Conservation (phyloP, 2,797 vertebrate species). For the Rhabdophis nuchalis region DNA sequence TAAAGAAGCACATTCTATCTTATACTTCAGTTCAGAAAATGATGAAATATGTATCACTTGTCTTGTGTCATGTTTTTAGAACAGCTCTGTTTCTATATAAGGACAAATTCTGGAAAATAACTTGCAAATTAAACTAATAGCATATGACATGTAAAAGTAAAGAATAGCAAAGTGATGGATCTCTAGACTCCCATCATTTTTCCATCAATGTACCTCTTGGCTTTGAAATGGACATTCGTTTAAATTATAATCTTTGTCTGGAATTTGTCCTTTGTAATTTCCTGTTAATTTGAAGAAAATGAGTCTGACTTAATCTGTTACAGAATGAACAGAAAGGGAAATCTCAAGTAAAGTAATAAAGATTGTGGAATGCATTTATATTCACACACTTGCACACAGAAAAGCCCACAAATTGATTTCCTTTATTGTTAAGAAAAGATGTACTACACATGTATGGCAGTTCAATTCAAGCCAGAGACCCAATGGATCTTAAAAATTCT, state of each 20-base stretch:
- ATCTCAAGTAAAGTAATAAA: neutral
- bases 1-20: neutral
- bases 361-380: neutral
- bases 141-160: neutral
- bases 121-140: neutral
- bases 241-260: neutral
- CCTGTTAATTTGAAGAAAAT: neutral
- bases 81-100: neutral
- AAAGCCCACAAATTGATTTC: neutral
- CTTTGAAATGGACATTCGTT: neutral
- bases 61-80: neutral
- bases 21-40: neutral
- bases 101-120: neutral
- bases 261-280: neutral
- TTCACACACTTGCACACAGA: neutral
- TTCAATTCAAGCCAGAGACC: neutral
- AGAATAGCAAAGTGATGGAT: neutral
- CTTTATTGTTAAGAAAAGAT: neutral
- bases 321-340: neutral
- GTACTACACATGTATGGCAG: neutral
- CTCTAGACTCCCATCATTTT: neutral
- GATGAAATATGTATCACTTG: neutral
- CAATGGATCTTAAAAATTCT: neutral
- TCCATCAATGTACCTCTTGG: neutral
- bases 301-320: neutral